phyloP scores from a whole-genome alignment of 1,140 invertebrate genomes.

The Drepana arcuata region DNA sequence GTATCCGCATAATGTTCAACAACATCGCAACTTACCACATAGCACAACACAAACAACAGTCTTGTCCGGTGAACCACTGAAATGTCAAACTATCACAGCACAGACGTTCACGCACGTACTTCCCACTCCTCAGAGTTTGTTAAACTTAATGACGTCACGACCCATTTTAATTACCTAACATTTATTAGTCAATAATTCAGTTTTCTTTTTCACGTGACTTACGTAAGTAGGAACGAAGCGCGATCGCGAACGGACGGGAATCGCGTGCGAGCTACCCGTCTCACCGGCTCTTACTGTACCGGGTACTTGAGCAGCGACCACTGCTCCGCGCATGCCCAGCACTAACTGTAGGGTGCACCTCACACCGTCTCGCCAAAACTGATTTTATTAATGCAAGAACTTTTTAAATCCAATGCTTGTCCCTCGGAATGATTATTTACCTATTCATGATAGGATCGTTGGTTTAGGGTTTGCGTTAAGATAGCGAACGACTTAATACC shows the following conservation, averaged over 20 bases:
- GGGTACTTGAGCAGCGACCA: conserved; percentile 14
- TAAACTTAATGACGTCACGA: too few species aligned
- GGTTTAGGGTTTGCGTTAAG: conserved; percentile 32
- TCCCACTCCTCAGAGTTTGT: too few species aligned
- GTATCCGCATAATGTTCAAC: too few species aligned
- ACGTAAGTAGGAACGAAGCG: conserved; percentile 45
- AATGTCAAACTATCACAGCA: too few species aligned
- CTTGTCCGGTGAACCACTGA: too few species aligned
- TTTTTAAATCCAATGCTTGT: too few species aligned
- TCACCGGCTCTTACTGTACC: conserved; percentile 42
- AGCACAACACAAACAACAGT: too few species aligned
- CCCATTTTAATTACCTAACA: too few species aligned
- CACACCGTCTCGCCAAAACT: conserved; percentile 37
- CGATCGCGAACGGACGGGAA: conserved; percentile 8
- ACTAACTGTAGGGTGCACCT: conserved; percentile 44
- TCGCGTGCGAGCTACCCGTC: conserved; percentile 26
- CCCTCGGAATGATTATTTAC: too few species aligned
- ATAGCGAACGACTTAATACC: conserved; percentile 35
- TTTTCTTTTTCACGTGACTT: conserved; percentile 35
- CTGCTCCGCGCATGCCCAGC: conserved; percentile 52
- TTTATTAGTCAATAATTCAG: too few species aligned
- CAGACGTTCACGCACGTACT: too few species aligned
- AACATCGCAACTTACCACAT: too few species aligned
- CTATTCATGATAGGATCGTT: conserved; percentile 50
- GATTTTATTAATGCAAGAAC: conserved; percentile 45